phyloP scores from a whole-genome alignment of 2,888 invertebrate species.

The Ephialtes manifestator region DNA sequence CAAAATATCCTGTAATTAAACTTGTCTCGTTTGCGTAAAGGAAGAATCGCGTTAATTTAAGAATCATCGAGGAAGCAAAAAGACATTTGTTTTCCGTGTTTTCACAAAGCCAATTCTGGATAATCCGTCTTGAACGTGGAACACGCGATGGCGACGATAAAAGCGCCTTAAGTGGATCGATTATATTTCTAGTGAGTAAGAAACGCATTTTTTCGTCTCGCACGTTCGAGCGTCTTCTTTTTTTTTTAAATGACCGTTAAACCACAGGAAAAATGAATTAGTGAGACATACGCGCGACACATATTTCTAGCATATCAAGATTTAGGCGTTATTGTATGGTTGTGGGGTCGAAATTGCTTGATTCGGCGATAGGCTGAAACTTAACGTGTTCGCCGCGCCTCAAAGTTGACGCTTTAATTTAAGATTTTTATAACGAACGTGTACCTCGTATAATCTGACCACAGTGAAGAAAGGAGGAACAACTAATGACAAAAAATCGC shows the following conservation, averaged over 20 bases:
- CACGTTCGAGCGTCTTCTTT: constrained; percentile 31
- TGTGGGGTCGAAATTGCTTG: constrained; percentile 21
- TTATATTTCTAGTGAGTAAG: constrained; percentile 46
- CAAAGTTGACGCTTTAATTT: constrained; percentile 39
- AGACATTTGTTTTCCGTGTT: constrained; percentile 18
- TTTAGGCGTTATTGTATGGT: constrained; percentile 9
- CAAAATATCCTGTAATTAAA: no score
- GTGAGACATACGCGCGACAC: background rate
- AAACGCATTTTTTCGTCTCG: constrained; percentile 44
- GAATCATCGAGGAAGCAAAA: constrained; percentile 33
- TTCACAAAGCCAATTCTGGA: constrained; percentile 13
- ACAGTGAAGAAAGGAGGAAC: background rate
- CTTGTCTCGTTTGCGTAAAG: constrained; percentile 46
- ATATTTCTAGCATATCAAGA: constrained; percentile 22
- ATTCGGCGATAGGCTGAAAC: background rate
- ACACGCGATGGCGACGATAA: constrained; percentile 12
- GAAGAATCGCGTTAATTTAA: constrained; percentile 33
- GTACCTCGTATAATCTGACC: constrained; percentile 6
- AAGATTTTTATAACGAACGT: constrained; percentile 51
- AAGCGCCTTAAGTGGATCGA: constrained; percentile 42
- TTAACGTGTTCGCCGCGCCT: constrained; percentile 7
- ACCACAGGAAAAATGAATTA: background rate
- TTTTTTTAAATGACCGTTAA: constrained; percentile 8
- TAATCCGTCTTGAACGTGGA: constrained; percentile 29
- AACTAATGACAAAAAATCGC: background rate